These are phyloP conservation scores for Scaptomyza polygonia DNA, from an alignment of 2,888 invertebrate genomes.

Conservation along the genomic window DNA sequence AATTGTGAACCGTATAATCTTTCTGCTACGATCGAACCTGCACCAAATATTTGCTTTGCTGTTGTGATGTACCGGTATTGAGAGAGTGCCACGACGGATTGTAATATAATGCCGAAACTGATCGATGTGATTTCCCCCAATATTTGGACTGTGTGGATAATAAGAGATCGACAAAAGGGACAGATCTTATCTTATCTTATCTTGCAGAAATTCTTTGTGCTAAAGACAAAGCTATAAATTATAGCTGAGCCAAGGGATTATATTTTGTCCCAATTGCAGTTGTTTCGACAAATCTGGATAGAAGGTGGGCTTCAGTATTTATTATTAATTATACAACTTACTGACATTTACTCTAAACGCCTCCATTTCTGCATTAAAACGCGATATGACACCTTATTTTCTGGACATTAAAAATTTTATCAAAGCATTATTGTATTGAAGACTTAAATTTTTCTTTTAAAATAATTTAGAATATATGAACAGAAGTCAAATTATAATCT, in stretches of 20 bases:
- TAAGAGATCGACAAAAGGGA: conserved; percentile 60
- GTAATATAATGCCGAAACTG: conserved; percentile 78
- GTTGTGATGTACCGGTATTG: conserved; percentile 66
- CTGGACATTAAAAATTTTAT: not conserved
- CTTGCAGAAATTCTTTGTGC: conserved; percentile 77
- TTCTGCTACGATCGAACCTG: conserved; percentile 79
- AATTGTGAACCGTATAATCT: conserved; percentile 16
- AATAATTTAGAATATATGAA: not conserved
- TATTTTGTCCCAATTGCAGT: conserved; percentile 63
- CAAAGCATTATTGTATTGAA: not conserved
- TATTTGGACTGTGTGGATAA: conserved; percentile 80
- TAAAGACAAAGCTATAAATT: conserved; percentile 60
- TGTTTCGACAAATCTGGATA: conserved; percentile 77
- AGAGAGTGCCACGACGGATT: conserved; percentile 77
- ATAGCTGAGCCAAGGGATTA: conserved; percentile 69
- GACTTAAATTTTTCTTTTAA: not conserved
- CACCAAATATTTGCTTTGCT: conserved; percentile 80
- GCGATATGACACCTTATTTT: conserved; percentile 60
- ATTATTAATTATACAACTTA: not conserved
- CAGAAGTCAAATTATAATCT: not conserved
- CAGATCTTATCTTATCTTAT: conserved; percentile 72
- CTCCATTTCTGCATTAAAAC: conserved; percentile 44
- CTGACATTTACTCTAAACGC: not conserved
- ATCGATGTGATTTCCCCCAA: conserved; percentile 81
- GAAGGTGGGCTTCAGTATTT: conserved; percentile 53